These are phyloP conservation scores for Ovis aries DNA, from an alignment of 2,113 vertebrate species.

Conservation along the genomic window DNA sequence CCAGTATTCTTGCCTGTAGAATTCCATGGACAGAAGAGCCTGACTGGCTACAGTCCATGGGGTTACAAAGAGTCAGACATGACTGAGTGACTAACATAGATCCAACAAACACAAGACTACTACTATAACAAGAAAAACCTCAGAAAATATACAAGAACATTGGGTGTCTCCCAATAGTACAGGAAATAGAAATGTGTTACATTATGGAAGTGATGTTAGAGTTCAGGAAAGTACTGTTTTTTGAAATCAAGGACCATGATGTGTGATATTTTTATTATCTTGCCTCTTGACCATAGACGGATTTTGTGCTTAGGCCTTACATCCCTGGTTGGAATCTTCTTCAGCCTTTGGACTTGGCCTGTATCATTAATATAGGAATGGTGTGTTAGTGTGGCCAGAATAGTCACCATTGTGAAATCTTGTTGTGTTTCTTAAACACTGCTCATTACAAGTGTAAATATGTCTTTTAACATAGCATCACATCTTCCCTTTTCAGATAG, in stretches of 20 bases:
- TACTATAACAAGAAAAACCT: background rate
- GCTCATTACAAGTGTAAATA: background rate
- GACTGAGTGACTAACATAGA: background rate
- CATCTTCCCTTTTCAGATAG: background rate
- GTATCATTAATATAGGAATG: background rate
- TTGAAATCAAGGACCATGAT: background rate
- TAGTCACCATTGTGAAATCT: background rate
- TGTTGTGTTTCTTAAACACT: background rate
- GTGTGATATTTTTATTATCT: background rate
- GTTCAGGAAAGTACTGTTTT: background rate
- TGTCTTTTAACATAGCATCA: background rate
- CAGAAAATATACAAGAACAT: background rate
- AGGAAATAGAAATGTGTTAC: background rate
- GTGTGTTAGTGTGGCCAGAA: background rate
- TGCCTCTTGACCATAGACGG: background rate
- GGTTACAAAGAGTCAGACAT: background rate
- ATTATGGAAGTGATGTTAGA: background rate
- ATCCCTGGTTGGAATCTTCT: background rate
- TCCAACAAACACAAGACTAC: background rate
- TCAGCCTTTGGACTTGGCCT: background rate
- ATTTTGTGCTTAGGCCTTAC: background rate
- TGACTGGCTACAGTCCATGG: background rate
- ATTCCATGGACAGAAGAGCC: background rate
- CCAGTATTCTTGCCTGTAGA: background rate
- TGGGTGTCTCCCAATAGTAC: background rate